These are phyloP conservation scores for Oncorhynchus clarkii DNA, from an alignment of 2,113 vertebrate genomes.

Conservation along the genomic window DNA sequence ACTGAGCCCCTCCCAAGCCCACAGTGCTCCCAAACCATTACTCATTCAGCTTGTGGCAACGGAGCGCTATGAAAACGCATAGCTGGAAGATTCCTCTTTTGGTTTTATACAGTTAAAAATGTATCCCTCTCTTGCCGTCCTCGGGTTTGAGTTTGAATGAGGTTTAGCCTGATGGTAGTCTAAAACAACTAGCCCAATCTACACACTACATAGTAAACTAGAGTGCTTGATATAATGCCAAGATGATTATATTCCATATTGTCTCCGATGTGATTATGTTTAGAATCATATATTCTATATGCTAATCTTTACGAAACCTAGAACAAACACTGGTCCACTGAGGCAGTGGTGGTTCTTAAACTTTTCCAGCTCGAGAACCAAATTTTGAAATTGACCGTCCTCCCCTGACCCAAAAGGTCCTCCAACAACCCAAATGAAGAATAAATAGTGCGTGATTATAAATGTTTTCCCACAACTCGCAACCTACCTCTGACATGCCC, in stretches of 20 bases:
- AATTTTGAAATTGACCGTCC: too few species aligned
- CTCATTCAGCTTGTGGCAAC: background rate
- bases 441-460: too few species aligned
- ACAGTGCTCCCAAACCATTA: background rate
- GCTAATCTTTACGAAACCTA: background rate
- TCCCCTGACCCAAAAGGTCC: too few species aligned
- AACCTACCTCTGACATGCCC: too few species aligned
- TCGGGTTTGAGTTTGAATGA: background rate
- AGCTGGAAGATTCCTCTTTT: background rate
- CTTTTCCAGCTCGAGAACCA: too few species aligned
- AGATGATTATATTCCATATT: too few species aligned
- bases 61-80: background rate
- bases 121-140: background rate
- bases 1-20: background rate
- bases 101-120: background rate
- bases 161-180: background rate
- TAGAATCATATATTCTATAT: background rate
- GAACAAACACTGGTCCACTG: conserved; percentile 9
- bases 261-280: background rate
- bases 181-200: background rate
- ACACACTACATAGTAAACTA: too few species aligned
- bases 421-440: too few species aligned
- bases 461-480: too few species aligned
- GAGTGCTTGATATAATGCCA: too few species aligned
- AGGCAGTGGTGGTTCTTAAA: too few species aligned